Percentiles rank a stretch among this genome's conserved stretches.
phyloP scores from a whole-genome alignment of 2,888 invertebrate genomes.

The Morpho helenor region DNA sequence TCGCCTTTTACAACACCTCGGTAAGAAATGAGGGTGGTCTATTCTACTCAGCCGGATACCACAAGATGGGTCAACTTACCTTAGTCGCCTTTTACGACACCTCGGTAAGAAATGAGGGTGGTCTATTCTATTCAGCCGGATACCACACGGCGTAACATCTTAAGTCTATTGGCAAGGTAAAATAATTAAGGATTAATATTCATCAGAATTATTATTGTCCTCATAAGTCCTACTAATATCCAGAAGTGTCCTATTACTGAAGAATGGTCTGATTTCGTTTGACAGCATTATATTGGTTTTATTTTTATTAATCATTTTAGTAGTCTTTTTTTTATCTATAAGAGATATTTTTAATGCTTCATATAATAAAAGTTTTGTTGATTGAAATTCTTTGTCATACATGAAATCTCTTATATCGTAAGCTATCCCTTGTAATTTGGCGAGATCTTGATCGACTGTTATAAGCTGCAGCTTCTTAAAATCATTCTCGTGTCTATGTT shows the following conservation, averaged over 20 bases:
- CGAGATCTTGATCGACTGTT: slow-evolving; percentile 36
- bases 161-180: no score
- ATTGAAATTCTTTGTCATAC: slow-evolving; percentile 30
- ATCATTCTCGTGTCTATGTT: slow-evolving; percentile 10
- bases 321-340: slow-evolving; percentile 10
- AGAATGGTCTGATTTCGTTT: slow-evolving; percentile 15
- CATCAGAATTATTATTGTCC: slow-evolving; percentile 13
- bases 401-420: slow-evolving; percentile 56
- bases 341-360: slow-evolving; percentile 5
- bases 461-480: slow-evolving; percentile 31
- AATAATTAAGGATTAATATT: slow-evolving; percentile 2
- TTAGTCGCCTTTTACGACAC: no score
- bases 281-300: not conserved
- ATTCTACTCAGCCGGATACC: no score
- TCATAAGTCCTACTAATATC: slow-evolving; percentile 8
- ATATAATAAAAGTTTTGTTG: slow-evolving; percentile 39
- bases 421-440: slow-evolving; percentile 37
- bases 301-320: slow-evolving; percentile 1
- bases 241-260: slow-evolving; percentile 14
- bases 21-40: no score
- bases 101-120: no score
- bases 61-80: no score
- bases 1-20: no score
- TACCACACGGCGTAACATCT: no score
- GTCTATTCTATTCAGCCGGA: no score